Percentiles rank a stretch among this genome's conserved stretches.
phyloP scores from a whole-genome alignment of 2,113 vertebrate species.

The Otolemur garnettii region DNA sequence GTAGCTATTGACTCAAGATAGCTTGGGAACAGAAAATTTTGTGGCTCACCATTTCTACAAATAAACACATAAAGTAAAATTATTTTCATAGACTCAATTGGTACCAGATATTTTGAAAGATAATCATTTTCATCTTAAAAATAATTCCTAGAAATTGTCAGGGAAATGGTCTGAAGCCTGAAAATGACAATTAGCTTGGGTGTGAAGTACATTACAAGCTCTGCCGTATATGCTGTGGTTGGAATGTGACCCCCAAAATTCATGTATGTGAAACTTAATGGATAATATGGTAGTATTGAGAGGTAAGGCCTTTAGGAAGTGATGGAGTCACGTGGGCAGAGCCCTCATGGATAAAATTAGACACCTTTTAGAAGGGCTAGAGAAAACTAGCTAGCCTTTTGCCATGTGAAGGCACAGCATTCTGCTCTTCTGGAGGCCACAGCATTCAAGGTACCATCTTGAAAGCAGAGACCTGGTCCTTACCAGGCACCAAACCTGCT shows the following conservation, averaged over 20 bases:
- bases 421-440: no score
- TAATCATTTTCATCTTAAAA: slow-evolving; percentile 2
- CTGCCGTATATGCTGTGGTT: neutral
- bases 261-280: neutral
- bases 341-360: no score
- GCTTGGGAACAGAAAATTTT: neutral
- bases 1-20: neutral
- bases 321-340: neutral
- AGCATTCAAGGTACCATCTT: neutral
- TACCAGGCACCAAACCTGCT: neutral
- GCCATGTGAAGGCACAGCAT: neutral
- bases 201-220: neutral
- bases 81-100: neutral
- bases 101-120: neutral
- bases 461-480: neutral
- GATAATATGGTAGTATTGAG: neutral
- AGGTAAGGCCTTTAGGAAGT: neutral
- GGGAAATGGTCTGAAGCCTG: slow-evolving; percentile 7
- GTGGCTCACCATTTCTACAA: neutral
- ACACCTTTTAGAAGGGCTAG: neutral
- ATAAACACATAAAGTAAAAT: neutral
- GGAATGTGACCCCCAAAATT: neutral
- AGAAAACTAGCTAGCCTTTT: neutral
- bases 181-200: neutral
- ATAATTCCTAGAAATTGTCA: slow-evolving; percentile 6